Conservation (phyloP, 2,888 invertebrate species). For the Mythimna ferrago region DNA sequence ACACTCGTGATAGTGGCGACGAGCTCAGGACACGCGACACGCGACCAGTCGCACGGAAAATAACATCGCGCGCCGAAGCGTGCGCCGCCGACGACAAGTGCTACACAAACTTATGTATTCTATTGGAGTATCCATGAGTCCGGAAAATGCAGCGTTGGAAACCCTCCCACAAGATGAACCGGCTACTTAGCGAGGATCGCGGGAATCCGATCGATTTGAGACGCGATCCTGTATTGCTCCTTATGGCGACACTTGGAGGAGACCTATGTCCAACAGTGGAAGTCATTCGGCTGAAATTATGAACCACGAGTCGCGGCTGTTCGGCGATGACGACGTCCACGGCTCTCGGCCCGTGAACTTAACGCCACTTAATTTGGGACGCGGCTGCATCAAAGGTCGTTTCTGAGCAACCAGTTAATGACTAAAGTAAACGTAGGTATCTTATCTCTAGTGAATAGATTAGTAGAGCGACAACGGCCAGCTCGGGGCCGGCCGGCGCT, state of each 20-base stretch:
- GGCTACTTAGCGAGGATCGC: no score
- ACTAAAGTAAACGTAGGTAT: constrained; percentile 54
- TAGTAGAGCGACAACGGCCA: constrained; percentile 43
- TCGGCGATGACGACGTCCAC: background rate
- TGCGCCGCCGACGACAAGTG: background rate
- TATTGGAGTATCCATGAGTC: no score
- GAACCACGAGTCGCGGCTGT: background rate
- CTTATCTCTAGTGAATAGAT: constrained; percentile 59
- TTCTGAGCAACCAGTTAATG: constrained; percentile 58
- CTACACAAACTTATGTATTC: background rate
- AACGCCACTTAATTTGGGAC: constrained; percentile 29
- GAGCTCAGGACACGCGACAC: constrained; percentile 13
- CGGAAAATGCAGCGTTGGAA: no score
- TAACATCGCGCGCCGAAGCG: constrained; percentile 2
- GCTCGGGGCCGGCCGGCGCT: constrained; percentile 47
- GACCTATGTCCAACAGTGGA: no score
- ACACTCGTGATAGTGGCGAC: constrained; percentile 1
- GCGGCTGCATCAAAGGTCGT: constrained; percentile 57
- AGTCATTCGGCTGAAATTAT: no score
- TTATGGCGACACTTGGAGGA: no score
- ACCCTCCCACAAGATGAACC: no score
- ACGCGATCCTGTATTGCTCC: no score
- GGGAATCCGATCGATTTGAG: no score
- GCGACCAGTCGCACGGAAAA: constrained; percentile 24
- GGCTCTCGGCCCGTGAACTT: constrained; percentile 13